Conservation (phyloP, 1,140 invertebrate species). For the Amphibalanus amphitrite region DNA sequence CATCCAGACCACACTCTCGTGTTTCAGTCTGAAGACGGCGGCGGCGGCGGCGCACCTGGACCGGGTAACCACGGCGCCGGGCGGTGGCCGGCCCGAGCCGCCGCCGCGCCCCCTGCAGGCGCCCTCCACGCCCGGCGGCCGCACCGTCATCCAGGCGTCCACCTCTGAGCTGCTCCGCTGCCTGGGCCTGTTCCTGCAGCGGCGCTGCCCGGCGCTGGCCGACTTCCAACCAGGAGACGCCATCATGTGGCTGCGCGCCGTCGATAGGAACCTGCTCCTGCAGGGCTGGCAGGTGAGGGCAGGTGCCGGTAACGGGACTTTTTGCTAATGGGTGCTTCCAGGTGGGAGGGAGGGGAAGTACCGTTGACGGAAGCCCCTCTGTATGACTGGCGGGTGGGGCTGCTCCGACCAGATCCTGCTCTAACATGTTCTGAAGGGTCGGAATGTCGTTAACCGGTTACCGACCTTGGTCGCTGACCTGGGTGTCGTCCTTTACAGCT, state of each 20-base stretch:
- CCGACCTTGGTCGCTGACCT: no score
- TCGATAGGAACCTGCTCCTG: constrained; percentile 81
- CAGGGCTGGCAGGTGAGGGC: constrained; percentile 92
- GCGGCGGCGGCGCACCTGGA: constrained; percentile 58
- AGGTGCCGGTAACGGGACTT: no score
- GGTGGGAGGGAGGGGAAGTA: no score
- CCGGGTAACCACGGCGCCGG: no score
- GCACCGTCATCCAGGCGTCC: constrained; percentile 92
- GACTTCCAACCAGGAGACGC: constrained; percentile 87
- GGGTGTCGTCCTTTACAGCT: no score
- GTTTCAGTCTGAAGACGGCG: constrained; percentile 23
- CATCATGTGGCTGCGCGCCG: constrained; percentile 91
- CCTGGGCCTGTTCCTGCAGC: constrained; percentile 80
- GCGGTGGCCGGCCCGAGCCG: background rate
- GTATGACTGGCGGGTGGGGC: no score
- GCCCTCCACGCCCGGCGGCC: constrained; percentile 30
- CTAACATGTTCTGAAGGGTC: no score
- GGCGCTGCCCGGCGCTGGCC: constrained; percentile 68
- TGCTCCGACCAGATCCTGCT: no score
- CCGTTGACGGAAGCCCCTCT: no score
- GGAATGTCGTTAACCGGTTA: no score
- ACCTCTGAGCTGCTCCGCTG: constrained; percentile 95
- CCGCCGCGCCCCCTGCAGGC: background rate
- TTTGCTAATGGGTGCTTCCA: no score
- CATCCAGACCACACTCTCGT: constrained; percentile 32